phyloP scores from a whole-genome alignment of 2,113 vertebrate species.

The Hypomesus transpacificus region DNA sequence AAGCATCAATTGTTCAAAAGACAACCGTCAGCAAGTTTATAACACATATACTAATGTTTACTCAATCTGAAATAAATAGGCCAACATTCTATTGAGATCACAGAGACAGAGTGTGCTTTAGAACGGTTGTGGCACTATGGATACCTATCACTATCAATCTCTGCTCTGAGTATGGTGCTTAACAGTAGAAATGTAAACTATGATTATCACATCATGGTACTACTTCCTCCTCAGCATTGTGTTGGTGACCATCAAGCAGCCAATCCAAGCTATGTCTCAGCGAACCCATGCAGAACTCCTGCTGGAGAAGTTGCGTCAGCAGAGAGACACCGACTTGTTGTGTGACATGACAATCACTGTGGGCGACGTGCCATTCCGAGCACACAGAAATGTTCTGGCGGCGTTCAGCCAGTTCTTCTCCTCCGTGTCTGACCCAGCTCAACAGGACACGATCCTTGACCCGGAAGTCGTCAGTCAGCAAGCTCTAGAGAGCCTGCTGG shows the following conservation, averaged over 20 bases:
- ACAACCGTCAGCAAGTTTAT: no score
- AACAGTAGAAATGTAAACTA: background rate
- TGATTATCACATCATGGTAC: background rate
- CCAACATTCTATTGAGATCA: no score
- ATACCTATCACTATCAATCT: no score
- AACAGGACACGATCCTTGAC: background rate
- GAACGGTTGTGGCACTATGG: no score
- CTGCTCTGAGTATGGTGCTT: background rate
- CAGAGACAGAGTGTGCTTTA: no score
- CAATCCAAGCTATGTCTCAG: conserved; percentile 1
- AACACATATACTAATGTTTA: no score
- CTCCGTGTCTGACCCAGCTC: background rate
- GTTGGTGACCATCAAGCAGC: background rate
- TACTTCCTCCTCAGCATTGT: background rate
- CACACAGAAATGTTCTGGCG: conserved; percentile 29
- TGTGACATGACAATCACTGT: conserved; percentile 85
- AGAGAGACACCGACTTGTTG: conserved; percentile 78
- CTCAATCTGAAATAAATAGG: no score
- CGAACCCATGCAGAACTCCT: conserved; percentile 79
- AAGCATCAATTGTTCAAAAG: no score
- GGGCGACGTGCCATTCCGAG: conserved; percentile 78
- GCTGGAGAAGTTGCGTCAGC: conserved; percentile 79
- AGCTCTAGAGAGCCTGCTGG: conserved; percentile 2
- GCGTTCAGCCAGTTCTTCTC: conserved; percentile 8
- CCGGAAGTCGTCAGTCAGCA: background rate